Conservation (phyloP, 2,113 vertebrate species). For the Noctilio leporinus region DNA sequence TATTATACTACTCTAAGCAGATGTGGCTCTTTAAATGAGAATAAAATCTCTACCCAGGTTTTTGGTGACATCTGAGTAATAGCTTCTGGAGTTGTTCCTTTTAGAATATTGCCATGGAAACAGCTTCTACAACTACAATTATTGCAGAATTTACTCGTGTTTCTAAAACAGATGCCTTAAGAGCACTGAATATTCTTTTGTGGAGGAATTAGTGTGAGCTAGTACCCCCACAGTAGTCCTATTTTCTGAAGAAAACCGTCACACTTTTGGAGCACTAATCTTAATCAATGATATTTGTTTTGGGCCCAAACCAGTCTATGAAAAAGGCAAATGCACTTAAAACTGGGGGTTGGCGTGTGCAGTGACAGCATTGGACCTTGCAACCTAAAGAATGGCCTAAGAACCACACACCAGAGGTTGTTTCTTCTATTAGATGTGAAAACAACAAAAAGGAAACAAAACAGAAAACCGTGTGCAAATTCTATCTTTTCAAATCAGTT, state of each 20-base stretch:
- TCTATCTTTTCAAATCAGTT: conserved; percentile 67
- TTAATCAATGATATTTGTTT: background rate
- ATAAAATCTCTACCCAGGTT: background rate
- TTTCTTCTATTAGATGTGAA: conserved; percentile 69
- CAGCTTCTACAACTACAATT: background rate
- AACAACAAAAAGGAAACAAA: conserved; percentile 71
- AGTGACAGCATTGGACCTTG: conserved; percentile 61
- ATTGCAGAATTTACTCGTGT: conserved; percentile 31
- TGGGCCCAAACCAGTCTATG: conserved; percentile 64
- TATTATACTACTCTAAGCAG: background rate
- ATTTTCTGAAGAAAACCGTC: conserved; percentile 24
- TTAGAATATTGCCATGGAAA: conserved; percentile 40
- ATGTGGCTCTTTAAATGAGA: conserved; percentile 44
- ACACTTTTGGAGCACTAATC: background rate
- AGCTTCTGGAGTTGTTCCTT: conserved; percentile 3
- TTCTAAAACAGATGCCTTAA: conserved; percentile 38
- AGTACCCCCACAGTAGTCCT: background rate
- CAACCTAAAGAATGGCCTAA: conserved; percentile 70
- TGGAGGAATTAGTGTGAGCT: background rate
- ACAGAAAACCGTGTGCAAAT: conserved; percentile 73
- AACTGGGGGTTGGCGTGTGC: conserved; percentile 26
- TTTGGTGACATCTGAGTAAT: conserved; percentile 37
- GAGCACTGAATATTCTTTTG: background rate
- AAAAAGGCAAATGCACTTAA: conserved; percentile 73
- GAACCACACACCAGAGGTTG: conserved; percentile 72